Conservation (phyloP, 2,113 vertebrate genomes). For the Oxygymnocypris stewartii region DNA sequence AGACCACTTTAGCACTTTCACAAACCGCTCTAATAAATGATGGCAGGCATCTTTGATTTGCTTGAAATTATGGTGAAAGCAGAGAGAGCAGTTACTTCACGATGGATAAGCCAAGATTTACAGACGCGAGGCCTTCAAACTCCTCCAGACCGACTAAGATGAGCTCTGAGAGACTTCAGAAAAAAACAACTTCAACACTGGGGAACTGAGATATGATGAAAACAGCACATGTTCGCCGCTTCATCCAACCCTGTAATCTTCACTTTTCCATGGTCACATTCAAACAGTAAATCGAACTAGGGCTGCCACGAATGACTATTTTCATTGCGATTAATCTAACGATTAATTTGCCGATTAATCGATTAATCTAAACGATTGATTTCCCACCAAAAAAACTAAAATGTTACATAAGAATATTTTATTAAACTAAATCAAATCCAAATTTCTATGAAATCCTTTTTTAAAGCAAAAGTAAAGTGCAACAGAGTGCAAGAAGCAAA, state of each 20-base stretch:
- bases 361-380: no score
- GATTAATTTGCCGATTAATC: no score
- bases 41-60: slow-evolving; percentile 1
- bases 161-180: neutral
- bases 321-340: no score
- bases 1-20: slow-evolving; percentile 10
- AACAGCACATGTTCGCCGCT: neutral
- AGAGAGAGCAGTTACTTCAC: neutral
- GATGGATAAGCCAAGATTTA: slow-evolving; percentile 18
- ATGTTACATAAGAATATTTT: no score
- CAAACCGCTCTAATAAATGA: slow-evolving; percentile 4
- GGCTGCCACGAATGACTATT: no score
- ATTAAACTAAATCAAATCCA: no score
- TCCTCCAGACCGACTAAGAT: neutral
- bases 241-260: neutral
- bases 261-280: neutral
- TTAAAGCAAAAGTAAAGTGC: no score
- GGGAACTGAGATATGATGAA: neutral
- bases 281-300: neutral
- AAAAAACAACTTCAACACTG: neutral
- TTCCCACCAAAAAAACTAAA: no score
- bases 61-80: slow-evolving; percentile 11
- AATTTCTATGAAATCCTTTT: no score
- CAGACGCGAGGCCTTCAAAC: neutral
- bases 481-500: no score